Evolutionary conservation across 35 echinoderm and acorn worm genomes (phyloP).

Genomic region (Stichopus chloronotus): DNA sequence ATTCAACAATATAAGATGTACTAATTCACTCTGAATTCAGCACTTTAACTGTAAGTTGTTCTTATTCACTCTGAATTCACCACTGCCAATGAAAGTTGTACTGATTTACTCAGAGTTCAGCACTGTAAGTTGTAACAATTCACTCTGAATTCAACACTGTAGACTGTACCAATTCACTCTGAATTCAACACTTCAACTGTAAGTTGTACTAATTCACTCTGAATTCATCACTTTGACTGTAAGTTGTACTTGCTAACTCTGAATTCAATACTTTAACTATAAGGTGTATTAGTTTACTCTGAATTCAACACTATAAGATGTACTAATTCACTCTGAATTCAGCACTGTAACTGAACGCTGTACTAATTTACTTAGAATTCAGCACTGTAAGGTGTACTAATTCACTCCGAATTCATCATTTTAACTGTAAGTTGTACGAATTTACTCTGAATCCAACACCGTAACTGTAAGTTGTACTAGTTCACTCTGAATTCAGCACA

Average conservation of each 20-base stretch:
- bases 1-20: background rate
- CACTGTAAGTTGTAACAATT: constrained; percentile 25
- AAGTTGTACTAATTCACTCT: background rate
- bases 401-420: too few relatives aligned
- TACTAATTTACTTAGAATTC: too few relatives aligned
- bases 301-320: too few relatives aligned
- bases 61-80: constrained; percentile 4
- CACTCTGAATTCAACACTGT: background rate
- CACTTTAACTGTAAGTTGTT: background rate
- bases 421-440: too few relatives aligned
- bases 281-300: background rate
- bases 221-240: constrained; percentile 36
- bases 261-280: constrained; percentile 56
- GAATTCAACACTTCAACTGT: constrained; percentile 37
- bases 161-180: background rate
- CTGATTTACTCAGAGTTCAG: too few relatives aligned
- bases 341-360: too few relatives aligned
- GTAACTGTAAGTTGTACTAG: constrained; percentile 23
- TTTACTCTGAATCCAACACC: constrained; percentile 53
- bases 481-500: too few relatives aligned
- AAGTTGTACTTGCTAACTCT: background rate
- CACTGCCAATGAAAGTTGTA: constrained; percentile 23
- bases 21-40: constrained; percentile 12
- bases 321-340: too few relatives aligned
- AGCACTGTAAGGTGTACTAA: too few relatives aligned